Evolutionary conservation across 2,797 vertebrate genomes (phyloP), one percentile per base, ranked within the genome.

Genomic region (Tolypeutes matacus): DNA sequence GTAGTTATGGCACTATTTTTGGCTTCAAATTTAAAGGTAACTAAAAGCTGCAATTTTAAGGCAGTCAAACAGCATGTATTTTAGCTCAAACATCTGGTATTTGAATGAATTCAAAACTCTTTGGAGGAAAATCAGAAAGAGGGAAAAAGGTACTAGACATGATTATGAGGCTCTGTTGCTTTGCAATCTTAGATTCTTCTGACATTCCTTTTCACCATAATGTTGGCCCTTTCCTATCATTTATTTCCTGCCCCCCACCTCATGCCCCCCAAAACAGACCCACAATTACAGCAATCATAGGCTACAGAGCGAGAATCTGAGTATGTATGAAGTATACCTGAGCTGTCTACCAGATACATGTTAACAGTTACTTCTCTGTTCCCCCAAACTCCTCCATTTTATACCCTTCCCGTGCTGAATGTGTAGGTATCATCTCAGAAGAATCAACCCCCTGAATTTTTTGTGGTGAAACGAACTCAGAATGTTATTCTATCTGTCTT

Each of bases 21-120:
- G 91, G 75, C 42, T 97, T 95, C 94, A 95, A 96, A 97, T 97
- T 91, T 95, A 95, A 97, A 96, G 95, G 94, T 97, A 97, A 97
- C 88, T 92, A 94, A 84, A 96, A 93, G 94, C 58, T 89, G 89
- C 91, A 93, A 94, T 97, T 97, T 95, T 86, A 64, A 95, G 69
- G 84, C 83, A 87, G 81, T 96, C 81, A 86, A 94, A 97, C 70
- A 96, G 91, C 95, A 95, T 85, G 89, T 86, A 82, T 69, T 95
- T 97, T 88, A 92, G 88, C 58, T 88, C 42, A 77, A 95, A 97
- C 95, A 96, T 96, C 92, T 97, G 95, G 94, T 51, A 91, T 75
- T 36, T 81, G 46, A 49, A 88, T 53, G 51, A 95, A 82, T 93
- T 94, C 77, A 62, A 65, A 94, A 70, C 62, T 87, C 95, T 94